A percentile compares a stretch with the other conserved stretches of the same genome.
Conservation (phyloP, 2,113 vertebrate species). For the Tragelaphus scriptus region DNA sequence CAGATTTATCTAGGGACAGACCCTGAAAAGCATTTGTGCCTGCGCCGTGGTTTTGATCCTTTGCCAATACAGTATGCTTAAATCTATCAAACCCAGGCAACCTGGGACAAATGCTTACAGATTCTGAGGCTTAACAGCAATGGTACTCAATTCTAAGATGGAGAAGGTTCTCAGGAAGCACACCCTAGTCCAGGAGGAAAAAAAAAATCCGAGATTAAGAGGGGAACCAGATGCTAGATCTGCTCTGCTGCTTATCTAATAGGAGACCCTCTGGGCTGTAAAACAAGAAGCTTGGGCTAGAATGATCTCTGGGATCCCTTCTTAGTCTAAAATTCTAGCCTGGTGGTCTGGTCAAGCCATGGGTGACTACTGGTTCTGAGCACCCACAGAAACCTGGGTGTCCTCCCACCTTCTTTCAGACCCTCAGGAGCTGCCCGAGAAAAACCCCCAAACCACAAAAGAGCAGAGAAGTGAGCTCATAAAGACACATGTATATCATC, state of each 20-base stretch:
- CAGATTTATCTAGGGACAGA: conserved; percentile 64
- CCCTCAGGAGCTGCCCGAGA: neutral
- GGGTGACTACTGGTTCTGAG: neutral
- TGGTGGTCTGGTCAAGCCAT: neutral
- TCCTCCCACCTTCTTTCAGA: neutral
- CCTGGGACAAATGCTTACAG: conserved; percentile 37
- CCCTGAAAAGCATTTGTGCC: conserved; percentile 44
- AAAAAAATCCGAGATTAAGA: neutral
- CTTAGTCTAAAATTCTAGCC: neutral
- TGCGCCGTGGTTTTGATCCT: conserved; percentile 44
- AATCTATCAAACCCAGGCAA: conserved; percentile 49
- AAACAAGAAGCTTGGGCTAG: neutral
- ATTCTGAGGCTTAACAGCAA: conserved; percentile 28
- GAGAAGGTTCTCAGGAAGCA: neutral
- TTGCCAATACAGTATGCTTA: conserved; percentile 41
- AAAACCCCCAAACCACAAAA: neutral
- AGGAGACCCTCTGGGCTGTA: neutral
- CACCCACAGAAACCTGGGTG: neutral
- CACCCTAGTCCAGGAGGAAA: neutral
- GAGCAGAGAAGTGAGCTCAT: neutral
- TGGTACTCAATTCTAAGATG: neutral
- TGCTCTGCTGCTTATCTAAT: neutral
- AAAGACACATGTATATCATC: neutral
- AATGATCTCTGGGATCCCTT: neutral
- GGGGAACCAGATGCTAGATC: neutral